phyloP scores from a whole-genome alignment of 23 tunicate species.

The Aplidium turbinatum region DNA sequence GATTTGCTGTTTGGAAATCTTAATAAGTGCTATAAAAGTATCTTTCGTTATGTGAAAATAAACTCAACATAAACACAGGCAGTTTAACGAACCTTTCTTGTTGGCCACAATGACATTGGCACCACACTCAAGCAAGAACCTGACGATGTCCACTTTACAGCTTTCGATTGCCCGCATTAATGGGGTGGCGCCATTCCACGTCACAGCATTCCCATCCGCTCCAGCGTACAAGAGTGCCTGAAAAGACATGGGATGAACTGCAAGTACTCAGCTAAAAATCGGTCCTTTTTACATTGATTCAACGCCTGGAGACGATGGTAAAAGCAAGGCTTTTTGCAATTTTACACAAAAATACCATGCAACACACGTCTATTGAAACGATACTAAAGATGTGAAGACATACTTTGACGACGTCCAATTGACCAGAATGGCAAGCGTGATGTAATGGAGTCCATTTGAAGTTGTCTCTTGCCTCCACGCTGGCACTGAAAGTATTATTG shows the following conservation, averaged over 20 bases:
- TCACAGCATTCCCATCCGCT: constrained; percentile 84
- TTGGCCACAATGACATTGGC: constrained; percentile 67
- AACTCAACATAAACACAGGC: too few species aligned
- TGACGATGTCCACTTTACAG: constrained; percentile 75
- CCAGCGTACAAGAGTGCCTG: constrained; percentile 78
- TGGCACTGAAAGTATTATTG: constrained; percentile 67
- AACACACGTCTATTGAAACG: too few species aligned
- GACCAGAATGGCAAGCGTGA: constrained; percentile 94
- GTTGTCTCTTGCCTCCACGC: constrained; percentile 83
- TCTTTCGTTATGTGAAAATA: too few species aligned
- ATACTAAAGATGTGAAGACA: constrained; percentile 13
- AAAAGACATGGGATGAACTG: too few species aligned
- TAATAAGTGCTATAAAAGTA: too few species aligned
- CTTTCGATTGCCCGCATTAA: constrained; percentile 93
- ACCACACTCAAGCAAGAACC: constrained; percentile 72
- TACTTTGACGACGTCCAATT: constrained; percentile 89
- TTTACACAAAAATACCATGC: too few species aligned
- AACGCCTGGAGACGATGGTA: too few species aligned
- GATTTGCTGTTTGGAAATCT: too few species aligned
- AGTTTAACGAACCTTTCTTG: constrained; percentile 90
- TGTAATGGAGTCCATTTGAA: constrained; percentile 96
- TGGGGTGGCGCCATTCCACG: constrained; percentile 94
- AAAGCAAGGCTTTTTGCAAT: too few species aligned
- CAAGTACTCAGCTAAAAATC: too few species aligned
- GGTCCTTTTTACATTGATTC: too few species aligned